Evolutionary conservation across 2,113 vertebrate species (phyloP).

Genomic region (sheep (Ovis aries)): DNA sequence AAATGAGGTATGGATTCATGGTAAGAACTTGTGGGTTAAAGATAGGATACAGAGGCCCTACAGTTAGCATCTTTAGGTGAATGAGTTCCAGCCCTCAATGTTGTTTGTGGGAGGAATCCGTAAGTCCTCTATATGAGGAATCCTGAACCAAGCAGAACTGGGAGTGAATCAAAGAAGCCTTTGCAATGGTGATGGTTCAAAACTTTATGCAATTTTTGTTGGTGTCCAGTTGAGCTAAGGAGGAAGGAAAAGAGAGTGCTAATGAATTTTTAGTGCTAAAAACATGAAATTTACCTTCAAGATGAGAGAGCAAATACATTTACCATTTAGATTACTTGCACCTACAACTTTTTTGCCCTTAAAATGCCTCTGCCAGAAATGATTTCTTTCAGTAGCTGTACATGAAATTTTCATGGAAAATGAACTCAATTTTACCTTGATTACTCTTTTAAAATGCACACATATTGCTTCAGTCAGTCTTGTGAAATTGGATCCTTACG

Average conservation of each 20-base stretch:
- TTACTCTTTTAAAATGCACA: slow-evolving; percentile 30
- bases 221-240: not conserved
- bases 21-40: not conserved
- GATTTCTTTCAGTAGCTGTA: not conserved
- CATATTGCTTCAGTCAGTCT: not conserved
- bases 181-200: not conserved
- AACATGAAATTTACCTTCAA: slow-evolving; percentile 14
- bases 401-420: slow-evolving; percentile 46
- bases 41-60: not conserved
- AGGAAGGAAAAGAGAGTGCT: not conserved
- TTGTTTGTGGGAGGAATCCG: not conserved
- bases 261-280: not conserved
- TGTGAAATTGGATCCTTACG: not conserved
- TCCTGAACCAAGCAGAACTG: not conserved
- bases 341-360: not conserved
- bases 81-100: not conserved
- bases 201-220: not conserved
- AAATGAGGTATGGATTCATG: not conserved
- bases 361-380: slow-evolving; percentile 26
- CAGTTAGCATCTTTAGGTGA: not conserved
- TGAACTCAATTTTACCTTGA: slow-evolving; percentile 31
- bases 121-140: not conserved
- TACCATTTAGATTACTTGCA: slow-evolving; percentile 20
- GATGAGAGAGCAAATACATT: slow-evolving; percentile 6
- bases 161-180: not conserved